A percentile compares a stretch with the other conserved stretches of the same genome.
These are phyloP conservation scores for Psephotus haematonotus DNA, from an alignment of 2,113 vertebrate genomes.

Conservation along the genomic window DNA sequence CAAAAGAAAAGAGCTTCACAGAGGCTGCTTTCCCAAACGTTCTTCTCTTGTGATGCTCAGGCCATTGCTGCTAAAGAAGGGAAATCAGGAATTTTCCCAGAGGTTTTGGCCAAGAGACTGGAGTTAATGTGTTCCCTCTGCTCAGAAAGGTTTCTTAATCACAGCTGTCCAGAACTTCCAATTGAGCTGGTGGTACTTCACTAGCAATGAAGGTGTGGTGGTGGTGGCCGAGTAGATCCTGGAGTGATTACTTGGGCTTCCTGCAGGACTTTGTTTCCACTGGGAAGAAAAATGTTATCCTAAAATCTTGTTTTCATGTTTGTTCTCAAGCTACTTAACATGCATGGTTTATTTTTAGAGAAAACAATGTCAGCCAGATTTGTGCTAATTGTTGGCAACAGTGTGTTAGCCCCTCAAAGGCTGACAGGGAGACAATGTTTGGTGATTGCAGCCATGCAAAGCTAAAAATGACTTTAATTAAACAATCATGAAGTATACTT, in stretches of 20 bases:
- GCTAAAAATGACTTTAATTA: conserved; percentile 68
- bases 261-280: background rate
- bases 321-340: conserved; percentile 63
- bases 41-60: background rate
- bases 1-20: background rate
- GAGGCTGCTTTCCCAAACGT: rapidly evolving
- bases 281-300: conserved; percentile 31
- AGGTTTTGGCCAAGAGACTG: background rate
- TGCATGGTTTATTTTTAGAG: conserved; percentile 72
- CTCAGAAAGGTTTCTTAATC: background rate
- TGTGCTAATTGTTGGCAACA: conserved; percentile 70
- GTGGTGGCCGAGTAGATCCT: background rate
- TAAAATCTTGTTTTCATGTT: conserved; percentile 55
- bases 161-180: background rate
- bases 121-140: background rate
- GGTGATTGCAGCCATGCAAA: conserved; percentile 65
- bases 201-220: background rate
- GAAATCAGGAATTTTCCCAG: background rate
- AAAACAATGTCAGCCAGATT: conserved; percentile 70
- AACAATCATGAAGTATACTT: conserved; percentile 47
- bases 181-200: background rate
- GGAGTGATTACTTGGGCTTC: background rate
- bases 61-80: background rate
- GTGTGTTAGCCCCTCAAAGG: conserved; percentile 55
- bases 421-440: conserved; percentile 73